Conservation (phyloP, 2,113 vertebrate genomes). For the Accipiter virgatus region DNA sequence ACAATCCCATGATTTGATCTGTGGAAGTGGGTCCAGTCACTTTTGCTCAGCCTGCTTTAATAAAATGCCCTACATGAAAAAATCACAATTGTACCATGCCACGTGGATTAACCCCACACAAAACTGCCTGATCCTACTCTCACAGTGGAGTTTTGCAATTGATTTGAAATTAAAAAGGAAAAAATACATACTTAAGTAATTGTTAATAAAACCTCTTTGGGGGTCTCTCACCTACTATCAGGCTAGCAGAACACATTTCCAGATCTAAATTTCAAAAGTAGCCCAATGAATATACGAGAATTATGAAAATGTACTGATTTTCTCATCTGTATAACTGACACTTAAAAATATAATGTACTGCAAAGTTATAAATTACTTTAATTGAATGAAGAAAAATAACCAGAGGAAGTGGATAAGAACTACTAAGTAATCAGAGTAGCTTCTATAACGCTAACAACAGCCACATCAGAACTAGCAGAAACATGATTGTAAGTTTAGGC, state of each 20-base stretch:
- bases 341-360: background rate
- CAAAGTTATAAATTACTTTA: background rate
- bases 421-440: background rate
- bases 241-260: background rate
- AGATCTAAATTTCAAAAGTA: background rate
- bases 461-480: background rate
- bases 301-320: background rate
- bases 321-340: background rate
- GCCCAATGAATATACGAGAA: background rate
- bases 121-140: background rate
- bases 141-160: background rate
- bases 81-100: background rate
- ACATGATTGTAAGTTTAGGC: background rate
- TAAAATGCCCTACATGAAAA: background rate
- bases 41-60: background rate
- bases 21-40: background rate
- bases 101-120: background rate
- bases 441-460: background rate
- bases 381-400: background rate
- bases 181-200: background rate
- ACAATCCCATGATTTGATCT: background rate
- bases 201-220: background rate
- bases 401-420: background rate
- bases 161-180: background rate
- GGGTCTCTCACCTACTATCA: background rate